Evolutionary conservation across 2,888 invertebrate species (phyloP).

Genomic region (Drosophila diplacantha): DNA sequence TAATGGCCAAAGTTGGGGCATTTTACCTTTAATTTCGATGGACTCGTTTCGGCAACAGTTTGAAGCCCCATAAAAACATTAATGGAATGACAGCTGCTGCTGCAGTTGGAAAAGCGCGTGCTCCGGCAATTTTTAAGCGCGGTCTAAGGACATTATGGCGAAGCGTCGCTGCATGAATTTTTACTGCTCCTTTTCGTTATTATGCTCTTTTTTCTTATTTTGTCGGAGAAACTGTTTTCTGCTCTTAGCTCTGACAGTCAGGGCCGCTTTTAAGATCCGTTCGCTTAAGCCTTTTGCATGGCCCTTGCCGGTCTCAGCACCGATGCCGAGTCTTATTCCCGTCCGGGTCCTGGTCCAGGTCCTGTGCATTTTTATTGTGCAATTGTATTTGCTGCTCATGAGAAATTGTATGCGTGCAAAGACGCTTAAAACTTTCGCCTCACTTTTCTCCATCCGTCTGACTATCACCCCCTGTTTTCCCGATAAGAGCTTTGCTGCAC

Average conservation of each 20-base stretch:
- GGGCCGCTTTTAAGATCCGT: conserved; percentile 55
- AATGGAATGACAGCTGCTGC: conserved; percentile 54
- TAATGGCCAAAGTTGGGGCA: conserved; percentile 37
- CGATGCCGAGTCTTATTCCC: conserved; percentile 8
- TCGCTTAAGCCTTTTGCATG: conserved; percentile 61
- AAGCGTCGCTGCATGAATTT: conserved; percentile 42
- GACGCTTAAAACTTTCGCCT: conserved; percentile 66
- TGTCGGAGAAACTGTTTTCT: conserved; percentile 32
- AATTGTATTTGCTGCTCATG: conserved; percentile 69
- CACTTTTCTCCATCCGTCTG: conserved; percentile 30
- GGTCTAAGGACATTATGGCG: conserved; percentile 58
- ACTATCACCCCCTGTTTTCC: conserved; percentile 22
- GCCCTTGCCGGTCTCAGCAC: conserved; percentile 28
- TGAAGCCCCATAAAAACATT: conserved; percentile 60
- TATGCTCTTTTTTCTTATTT: conserved; percentile 1
- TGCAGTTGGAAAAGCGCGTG: conserved; percentile 36
- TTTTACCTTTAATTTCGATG: conserved; percentile 59
- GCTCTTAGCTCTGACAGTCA: conserved; percentile 42
- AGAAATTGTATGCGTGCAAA: conserved; percentile 70
- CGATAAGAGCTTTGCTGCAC: conserved; percentile 65
- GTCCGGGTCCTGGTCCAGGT: conserved; percentile 23
- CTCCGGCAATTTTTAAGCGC: conserved; percentile 52
- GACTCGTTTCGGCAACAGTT: conserved; percentile 55
- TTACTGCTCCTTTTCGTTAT: conserved; percentile 29
- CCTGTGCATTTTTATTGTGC: conserved; percentile 57